These are phyloP conservation scores for Erynnis tages DNA, from an alignment of 2,888 invertebrate species.

Conservation along the genomic window DNA sequence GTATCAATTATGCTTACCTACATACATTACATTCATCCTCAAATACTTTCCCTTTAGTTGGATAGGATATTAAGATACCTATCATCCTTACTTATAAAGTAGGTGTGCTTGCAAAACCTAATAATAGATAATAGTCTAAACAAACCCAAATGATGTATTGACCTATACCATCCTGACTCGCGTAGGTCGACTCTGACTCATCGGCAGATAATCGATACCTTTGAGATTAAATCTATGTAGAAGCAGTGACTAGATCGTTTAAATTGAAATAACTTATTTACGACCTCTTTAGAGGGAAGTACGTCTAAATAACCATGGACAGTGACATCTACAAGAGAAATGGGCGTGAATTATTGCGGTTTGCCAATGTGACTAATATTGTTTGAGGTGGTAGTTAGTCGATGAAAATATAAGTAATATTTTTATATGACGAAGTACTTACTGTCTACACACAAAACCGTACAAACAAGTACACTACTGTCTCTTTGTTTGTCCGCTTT, in stretches of 20 bases:
- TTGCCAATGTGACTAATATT: not conserved
- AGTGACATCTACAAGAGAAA: not conserved
- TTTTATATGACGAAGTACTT: too few relatives aligned
- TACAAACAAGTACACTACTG: too few relatives aligned
- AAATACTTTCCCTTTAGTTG: too few relatives aligned
- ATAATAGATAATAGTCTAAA: constrained; percentile 6
- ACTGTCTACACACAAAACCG: too few relatives aligned
- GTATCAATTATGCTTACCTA: too few relatives aligned
- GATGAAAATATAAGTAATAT: too few relatives aligned
- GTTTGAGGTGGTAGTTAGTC: too few relatives aligned
- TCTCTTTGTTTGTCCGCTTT: too few relatives aligned
- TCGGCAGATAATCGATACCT: constrained; percentile 22
- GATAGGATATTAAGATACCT: too few relatives aligned
- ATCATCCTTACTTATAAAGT: too few relatives aligned
- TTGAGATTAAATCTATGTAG: constrained; percentile 24
- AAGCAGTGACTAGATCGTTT: constrained; percentile 19
- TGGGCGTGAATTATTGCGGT: not conserved
- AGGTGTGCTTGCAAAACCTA: constrained; percentile 1
- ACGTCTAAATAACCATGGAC: constrained; percentile 1
- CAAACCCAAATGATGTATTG: constrained; percentile 15
- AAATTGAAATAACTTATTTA: constrained; percentile 27
- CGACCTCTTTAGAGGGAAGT: constrained; percentile 8
- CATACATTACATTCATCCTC: too few relatives aligned
- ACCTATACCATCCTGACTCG: constrained; percentile 18
- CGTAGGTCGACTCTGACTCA: constrained; percentile 26